A percentile compares a stretch with the other conserved stretches of the same genome.
Evolutionary conservation across 2,888 invertebrate species (phyloP).

Genomic region (Philaethria dido): DNA sequence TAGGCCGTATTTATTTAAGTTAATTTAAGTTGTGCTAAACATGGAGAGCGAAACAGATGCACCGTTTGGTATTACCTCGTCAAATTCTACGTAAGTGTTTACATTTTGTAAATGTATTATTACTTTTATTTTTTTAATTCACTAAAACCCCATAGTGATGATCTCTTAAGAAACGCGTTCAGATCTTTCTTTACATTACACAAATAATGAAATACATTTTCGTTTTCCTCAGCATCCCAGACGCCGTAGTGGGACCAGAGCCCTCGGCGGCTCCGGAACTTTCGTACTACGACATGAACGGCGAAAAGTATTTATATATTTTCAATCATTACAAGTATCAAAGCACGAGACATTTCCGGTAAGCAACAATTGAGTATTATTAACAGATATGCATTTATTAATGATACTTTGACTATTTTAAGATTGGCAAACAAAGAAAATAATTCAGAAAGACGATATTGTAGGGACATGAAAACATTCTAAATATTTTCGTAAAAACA

Average conservation of each 20-base stretch:
- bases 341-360: slow-evolving; percentile 57
- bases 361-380: slow-evolving; percentile 39
- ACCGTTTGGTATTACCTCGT: background rate
- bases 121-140: background rate
- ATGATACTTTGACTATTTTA: too few species aligned
- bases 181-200: background rate
- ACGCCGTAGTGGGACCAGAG: background rate
- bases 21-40: background rate
- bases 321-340: slow-evolving; percentile 61
- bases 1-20: background rate
- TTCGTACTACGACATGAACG: slow-evolving; percentile 63
- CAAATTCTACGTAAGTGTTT: slow-evolving; percentile 18
- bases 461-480: too few species aligned
- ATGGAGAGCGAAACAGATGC: slow-evolving; percentile 9
- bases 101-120: background rate
- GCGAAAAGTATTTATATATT: slow-evolving; percentile 61
- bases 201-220: background rate
- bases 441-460: too few species aligned
- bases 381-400: background rate
- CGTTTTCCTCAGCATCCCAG: background rate
- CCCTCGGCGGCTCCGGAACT: slow-evolving; percentile 20
- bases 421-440: too few species aligned
- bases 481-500: too few species aligned
- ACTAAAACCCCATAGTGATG: background rate
- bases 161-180: background rate